Conservation (phyloP, 2,797 vertebrate species). For the Notamacropus eugenii region DNA sequence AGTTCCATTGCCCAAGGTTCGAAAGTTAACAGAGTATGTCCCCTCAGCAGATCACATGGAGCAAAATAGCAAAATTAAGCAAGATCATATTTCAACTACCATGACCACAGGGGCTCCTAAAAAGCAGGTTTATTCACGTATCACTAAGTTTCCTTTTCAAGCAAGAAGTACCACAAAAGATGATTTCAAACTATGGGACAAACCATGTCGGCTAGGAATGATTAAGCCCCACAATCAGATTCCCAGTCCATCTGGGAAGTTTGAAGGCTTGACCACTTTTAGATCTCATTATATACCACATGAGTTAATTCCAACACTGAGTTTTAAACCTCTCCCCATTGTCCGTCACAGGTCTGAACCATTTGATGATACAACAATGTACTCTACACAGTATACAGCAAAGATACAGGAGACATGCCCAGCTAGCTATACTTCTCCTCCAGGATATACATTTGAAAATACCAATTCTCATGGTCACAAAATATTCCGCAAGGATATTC, state of each 20-base stretch:
- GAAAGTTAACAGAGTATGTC: constrained; percentile 80
- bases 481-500: constrained; percentile 84
- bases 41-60: constrained; percentile 86
- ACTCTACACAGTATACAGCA: constrained; percentile 85
- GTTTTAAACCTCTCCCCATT: constrained; percentile 83
- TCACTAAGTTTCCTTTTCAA: constrained; percentile 83
- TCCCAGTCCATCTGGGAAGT: constrained; percentile 83
- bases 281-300: constrained; percentile 88
- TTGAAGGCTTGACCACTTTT: constrained; percentile 89
- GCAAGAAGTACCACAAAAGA: constrained; percentile 88
- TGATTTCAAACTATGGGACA: constrained; percentile 87
- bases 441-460: constrained; percentile 87
- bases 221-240: constrained; percentile 85
- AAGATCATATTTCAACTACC: constrained; percentile 83
- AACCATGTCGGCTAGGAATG: constrained; percentile 74
- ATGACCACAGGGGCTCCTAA: constrained; percentile 82
- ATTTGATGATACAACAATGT: constrained; percentile 86
- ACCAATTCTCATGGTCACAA: constrained; percentile 87
- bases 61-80: constrained; percentile 83
- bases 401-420: constrained; percentile 87
- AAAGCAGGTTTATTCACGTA: constrained; percentile 79
- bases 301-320: constrained; percentile 79
- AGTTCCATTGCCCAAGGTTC: constrained; percentile 77
- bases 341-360: constrained; percentile 72
- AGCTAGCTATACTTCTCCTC: constrained; percentile 81